phyloP scores from a whole-genome alignment of 2,888 invertebrate genomes.

The Leucoma salicis region DNA sequence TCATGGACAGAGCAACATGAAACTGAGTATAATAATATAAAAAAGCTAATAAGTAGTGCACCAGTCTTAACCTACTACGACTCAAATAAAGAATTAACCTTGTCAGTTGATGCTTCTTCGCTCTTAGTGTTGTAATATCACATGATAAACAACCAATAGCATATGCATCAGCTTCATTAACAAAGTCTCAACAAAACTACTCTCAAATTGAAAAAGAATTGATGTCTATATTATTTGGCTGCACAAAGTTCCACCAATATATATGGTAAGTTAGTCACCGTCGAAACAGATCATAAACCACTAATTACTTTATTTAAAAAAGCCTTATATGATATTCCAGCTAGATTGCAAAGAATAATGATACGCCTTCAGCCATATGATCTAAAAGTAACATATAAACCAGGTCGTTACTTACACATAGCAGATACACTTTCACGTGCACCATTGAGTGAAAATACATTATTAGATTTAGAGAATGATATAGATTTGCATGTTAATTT shows the following conservation, averaged over 20 bases:
- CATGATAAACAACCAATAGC: slow-evolving; percentile 5
- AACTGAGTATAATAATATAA: too few relatives aligned
- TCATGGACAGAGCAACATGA: too few relatives aligned
- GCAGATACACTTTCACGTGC: slow-evolving; percentile 6
- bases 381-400: neutral
- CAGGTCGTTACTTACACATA: neutral
- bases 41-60: too few relatives aligned
- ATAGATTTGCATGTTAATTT: slow-evolving; percentile 1
- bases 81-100: too few relatives aligned
- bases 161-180: neutral
- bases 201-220: slow-evolving; percentile 36
- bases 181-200: slow-evolving; percentile 18
- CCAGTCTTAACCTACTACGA: too few relatives aligned
- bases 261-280: slow-evolving; percentile 2
- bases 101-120: neutral
- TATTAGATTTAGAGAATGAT: neutral
- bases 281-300: slow-evolving; percentile 13
- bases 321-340: neutral
- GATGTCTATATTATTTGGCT: slow-evolving; percentile 9
- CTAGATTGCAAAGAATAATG: neutral
- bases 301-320: slow-evolving; percentile 1
- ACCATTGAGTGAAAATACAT: neutral
- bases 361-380: neutral
- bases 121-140: slow-evolving; percentile 6
- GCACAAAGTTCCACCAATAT: neutral